These are phyloP conservation scores for Drosophila truncata DNA, from an alignment of 1,140 invertebrate species.

Conservation along the genomic window DNA sequence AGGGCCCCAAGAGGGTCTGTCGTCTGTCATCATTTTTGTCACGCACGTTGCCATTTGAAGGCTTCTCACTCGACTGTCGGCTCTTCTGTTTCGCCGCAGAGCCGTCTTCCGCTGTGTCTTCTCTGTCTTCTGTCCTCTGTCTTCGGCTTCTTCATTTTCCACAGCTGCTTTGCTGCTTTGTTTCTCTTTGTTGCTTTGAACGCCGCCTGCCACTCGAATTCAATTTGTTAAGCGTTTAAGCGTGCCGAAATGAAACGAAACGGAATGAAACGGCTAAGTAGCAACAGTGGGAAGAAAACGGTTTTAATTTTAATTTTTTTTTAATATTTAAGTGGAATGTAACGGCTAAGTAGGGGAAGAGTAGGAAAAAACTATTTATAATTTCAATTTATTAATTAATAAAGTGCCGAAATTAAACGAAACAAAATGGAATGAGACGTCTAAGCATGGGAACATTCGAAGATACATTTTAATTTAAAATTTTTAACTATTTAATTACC, in stretches of 20 bases:
- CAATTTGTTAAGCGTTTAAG: slow-evolving; percentile 64
- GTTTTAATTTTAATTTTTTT: not conserved
- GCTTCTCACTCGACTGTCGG: slow-evolving; percentile 44
- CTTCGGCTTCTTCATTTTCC: slow-evolving; percentile 43
- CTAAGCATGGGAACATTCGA: no score
- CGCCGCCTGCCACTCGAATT: slow-evolving; percentile 53
- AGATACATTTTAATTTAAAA: no score
- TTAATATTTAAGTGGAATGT: not conserved
- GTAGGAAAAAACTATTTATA: not conserved
- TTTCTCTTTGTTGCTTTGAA: slow-evolving; percentile 33
- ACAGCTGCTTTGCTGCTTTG: slow-evolving; percentile 42
- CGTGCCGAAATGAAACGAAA: slow-evolving; percentile 54
- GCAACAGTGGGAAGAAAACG: slow-evolving; percentile 14
- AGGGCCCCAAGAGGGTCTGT: not conserved
- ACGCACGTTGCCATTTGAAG: slow-evolving; percentile 72
- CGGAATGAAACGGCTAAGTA: slow-evolving; percentile 42
- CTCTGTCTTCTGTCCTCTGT: slow-evolving; percentile 16
- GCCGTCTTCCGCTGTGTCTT: slow-evolving; percentile 28
- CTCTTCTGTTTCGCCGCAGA: slow-evolving; percentile 29
- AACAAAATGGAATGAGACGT: no score
- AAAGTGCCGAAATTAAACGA: no score
- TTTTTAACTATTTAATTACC: no score
- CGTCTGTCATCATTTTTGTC: slow-evolving; percentile 82
- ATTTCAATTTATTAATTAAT: no score
- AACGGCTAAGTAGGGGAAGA: not conserved